Evolutionary conservation across 2,113 vertebrate genomes (phyloP).

Genomic region (Sylvia atricapilla): DNA sequence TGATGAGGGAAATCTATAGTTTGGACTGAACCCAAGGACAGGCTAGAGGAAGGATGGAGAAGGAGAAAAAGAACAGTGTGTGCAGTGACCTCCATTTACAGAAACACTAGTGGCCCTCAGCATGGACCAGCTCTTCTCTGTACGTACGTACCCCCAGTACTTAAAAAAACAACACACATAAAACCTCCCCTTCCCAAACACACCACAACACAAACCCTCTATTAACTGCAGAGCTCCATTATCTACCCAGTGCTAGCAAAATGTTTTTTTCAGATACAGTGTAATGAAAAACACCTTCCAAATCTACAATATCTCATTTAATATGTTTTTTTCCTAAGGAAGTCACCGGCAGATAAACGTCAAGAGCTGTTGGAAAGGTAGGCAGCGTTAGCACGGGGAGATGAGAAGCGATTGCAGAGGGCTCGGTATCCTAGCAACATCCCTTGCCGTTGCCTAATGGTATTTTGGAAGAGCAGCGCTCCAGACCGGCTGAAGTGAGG

Average conservation of each 20-base stretch:
- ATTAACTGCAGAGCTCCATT: not conserved
- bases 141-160: not conserved
- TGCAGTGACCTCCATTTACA: not conserved
- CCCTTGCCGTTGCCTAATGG: not conserved
- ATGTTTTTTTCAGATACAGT: not conserved
- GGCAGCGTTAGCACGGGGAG: not conserved
- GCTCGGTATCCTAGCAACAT: constrained; percentile 50
- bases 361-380: not conserved
- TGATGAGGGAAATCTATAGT: not conserved
- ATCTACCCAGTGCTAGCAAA: not conserved
- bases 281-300: not conserved
- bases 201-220: not conserved
- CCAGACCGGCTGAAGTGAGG: not conserved
- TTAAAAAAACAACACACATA: not conserved
- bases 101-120: not conserved
- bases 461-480: not conserved
- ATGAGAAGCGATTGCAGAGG: not conserved
- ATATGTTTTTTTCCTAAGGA: not conserved
- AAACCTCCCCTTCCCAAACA: not conserved
- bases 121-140: not conserved
- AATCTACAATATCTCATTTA: not conserved
- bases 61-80: not conserved
- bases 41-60: not conserved
- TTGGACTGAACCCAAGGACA: not conserved
- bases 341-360: not conserved